A percentile compares a stretch with the other conserved stretches of the same genome.
These are phyloP conservation scores for Lepisosteus osseus DNA, from an alignment of 2,113 vertebrate genomes.

Conservation along the genomic window DNA sequence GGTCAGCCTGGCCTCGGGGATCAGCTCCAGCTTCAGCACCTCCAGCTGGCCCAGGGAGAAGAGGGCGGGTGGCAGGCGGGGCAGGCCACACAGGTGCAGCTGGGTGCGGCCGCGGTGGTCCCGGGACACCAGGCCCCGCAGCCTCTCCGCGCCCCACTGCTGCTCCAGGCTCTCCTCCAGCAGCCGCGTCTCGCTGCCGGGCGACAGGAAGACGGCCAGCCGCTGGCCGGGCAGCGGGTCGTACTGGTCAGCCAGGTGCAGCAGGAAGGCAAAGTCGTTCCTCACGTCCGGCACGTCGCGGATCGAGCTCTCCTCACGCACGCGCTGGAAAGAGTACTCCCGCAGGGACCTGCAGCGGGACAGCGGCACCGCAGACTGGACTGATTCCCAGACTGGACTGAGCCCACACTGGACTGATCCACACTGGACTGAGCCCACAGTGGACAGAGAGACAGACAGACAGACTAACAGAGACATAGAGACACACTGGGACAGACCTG, in stretches of 20 bases:
- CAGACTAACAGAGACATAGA: neutral
- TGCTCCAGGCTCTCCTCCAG: conserved; percentile 61
- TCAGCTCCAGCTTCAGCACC: conserved; percentile 67
- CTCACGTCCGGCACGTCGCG: conserved; percentile 63
- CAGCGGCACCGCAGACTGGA: neutral
- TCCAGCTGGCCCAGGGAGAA: conserved; percentile 62
- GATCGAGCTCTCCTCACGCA: conserved; percentile 50
- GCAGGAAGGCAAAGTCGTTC: conserved; percentile 76
- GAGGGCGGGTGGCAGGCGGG: conserved; percentile 60
- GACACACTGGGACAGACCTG: conserved; percentile 39
- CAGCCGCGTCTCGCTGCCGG: conserved; percentile 63
- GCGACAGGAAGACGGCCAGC: conserved; percentile 73
- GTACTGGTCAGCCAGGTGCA: conserved; percentile 77
- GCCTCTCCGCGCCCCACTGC: conserved; percentile 54
- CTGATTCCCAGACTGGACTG: too few species aligned
- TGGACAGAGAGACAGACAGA: neutral
- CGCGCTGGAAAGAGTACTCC: conserved; percentile 66
- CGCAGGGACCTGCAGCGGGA: conserved; percentile 50
- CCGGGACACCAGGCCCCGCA: conserved; percentile 45
- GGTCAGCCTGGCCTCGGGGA: conserved; percentile 58
- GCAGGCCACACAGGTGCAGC: conserved; percentile 66
- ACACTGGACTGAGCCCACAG: neutral
- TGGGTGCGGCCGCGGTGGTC: conserved; percentile 48
- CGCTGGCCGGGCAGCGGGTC: conserved; percentile 68
- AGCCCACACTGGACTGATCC: too few species aligned